A percentile compares a stretch with the other conserved stretches of the same genome.
phyloP scores from a whole-genome alignment of 2,113 vertebrate species.

The Pituophis catenifer region DNA sequence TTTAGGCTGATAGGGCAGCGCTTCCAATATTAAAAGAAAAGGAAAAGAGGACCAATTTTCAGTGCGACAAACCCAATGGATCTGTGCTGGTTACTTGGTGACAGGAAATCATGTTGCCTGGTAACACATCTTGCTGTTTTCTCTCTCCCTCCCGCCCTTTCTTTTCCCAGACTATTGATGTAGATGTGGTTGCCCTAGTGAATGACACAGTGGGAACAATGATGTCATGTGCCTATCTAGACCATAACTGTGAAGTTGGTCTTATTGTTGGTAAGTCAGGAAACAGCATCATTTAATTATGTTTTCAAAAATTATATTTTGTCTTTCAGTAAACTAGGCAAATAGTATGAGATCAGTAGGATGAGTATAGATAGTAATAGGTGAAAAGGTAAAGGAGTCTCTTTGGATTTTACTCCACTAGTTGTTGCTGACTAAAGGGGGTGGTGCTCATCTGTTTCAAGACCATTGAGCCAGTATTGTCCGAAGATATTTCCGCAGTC shows the following conservation, averaged over 20 bases:
- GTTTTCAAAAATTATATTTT: not conserved
- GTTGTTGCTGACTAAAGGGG: not conserved
- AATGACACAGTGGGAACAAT: constrained; percentile 82
- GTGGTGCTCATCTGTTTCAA: not conserved
- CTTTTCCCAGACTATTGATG: constrained; percentile 62
- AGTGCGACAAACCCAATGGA: constrained; percentile 43
- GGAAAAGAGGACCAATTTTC: constrained; percentile 19
- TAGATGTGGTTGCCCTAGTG: constrained; percentile 75
- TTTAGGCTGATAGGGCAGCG: no score
- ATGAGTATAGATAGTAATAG: not conserved
- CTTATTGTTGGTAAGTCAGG: constrained; percentile 74
- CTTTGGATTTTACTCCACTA: not conserved
- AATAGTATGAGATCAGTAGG: not conserved
- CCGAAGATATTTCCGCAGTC: not conserved
- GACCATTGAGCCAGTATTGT: not conserved
- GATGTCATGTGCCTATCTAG: constrained; percentile 78
- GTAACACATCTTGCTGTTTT: constrained; percentile 45
- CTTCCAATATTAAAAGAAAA: not conserved
- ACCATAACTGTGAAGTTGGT: constrained; percentile 73
- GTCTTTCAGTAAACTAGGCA: not conserved
- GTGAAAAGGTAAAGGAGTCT: not conserved
- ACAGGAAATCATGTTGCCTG: constrained; percentile 52
- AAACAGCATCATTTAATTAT: not conserved
- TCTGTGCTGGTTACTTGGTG: constrained; percentile 49
- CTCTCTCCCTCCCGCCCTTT: constrained; percentile 32